These are phyloP conservation scores for Dryomyza anilis DNA, from an alignment of 2,888 invertebrate genomes.

Conservation along the genomic window DNA sequence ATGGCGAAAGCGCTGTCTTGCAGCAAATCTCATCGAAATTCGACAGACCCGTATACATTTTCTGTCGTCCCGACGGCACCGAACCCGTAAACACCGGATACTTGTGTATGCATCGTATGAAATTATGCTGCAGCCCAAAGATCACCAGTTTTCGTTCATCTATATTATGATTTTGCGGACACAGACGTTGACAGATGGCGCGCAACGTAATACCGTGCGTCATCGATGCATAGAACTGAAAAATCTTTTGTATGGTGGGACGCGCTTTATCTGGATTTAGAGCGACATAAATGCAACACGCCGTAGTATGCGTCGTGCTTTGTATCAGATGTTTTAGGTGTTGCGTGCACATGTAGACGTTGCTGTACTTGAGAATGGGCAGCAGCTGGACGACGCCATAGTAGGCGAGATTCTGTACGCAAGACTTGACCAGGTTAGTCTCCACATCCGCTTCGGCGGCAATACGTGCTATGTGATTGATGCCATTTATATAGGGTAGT, in stretches of 20 bases:
- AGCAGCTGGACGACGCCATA: slow-evolving; percentile 75
- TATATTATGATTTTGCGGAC: slow-evolving; percentile 65
- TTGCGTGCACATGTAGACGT: slow-evolving; percentile 82
- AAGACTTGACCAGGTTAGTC: slow-evolving; percentile 90
- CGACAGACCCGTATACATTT: slow-evolving; percentile 78
- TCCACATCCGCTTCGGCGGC: slow-evolving; percentile 91
- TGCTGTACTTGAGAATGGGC: slow-evolving; percentile 83
- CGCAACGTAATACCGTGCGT: slow-evolving; percentile 73
- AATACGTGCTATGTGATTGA: slow-evolving; percentile 89
- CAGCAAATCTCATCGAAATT: slow-evolving; percentile 92
- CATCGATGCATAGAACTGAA: slow-evolving; percentile 70
- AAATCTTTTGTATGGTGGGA: slow-evolving; percentile 58
- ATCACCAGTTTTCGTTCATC: slow-evolving; percentile 65
- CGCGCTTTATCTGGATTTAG: slow-evolving; percentile 51
- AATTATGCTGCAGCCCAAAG: slow-evolving; percentile 66
- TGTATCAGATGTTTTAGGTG: slow-evolving; percentile 72
- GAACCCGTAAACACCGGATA: slow-evolving; percentile 63
- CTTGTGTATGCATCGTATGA: slow-evolving; percentile 67
- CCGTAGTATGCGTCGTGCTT: slow-evolving; percentile 70
- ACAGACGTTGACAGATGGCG: slow-evolving; percentile 71
- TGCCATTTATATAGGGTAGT: slow-evolving; percentile 87
- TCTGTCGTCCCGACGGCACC: slow-evolving; percentile 63
- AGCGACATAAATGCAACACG: slow-evolving; percentile 67
- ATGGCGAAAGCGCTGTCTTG: slow-evolving; percentile 74
- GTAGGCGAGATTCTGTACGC: slow-evolving; percentile 89